Conservation (phyloP, 2,888 invertebrate species). For the Phorcus lineatus region DNA sequence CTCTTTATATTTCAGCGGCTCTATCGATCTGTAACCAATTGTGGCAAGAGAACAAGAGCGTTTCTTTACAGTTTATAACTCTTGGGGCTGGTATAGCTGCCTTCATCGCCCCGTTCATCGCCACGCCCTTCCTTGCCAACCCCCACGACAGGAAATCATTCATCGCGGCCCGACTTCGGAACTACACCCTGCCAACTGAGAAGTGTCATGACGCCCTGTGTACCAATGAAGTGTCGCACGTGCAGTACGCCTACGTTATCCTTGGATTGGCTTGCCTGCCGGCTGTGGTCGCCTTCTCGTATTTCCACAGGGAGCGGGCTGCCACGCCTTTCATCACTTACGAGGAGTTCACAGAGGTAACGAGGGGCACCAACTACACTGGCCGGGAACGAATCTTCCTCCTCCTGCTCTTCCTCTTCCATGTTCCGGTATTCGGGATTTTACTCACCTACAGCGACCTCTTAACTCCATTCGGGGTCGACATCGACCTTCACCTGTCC, state of each 20-base stretch:
- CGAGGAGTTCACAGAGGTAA: not conserved
- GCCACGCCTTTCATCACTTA: not conserved
- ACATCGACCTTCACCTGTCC: conserved; percentile 25
- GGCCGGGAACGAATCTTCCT: not conserved
- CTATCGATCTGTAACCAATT: conserved; percentile 34
- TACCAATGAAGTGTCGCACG: not conserved
- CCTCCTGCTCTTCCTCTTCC: conserved; percentile 32
- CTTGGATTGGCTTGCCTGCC: conserved; percentile 27
- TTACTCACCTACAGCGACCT: conserved; percentile 36
- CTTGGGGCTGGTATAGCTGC: conserved; percentile 33
- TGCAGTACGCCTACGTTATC: conserved; percentile 36
- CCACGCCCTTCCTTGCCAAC: conserved; percentile 32
- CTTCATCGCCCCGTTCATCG: conserved; percentile 39
- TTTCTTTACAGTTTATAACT: conserved; percentile 40
- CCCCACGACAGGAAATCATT: not conserved
- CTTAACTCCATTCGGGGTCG: conserved; percentile 33
- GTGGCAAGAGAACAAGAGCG: conserved; percentile 29
- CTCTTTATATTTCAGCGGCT: conserved; percentile 20
- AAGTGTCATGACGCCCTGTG: not conserved
- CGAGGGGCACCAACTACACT: not conserved
- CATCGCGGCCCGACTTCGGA: not conserved
- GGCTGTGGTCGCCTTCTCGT: conserved; percentile 34
- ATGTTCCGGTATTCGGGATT: conserved; percentile 38
- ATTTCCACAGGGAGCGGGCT: conserved; percentile 26
- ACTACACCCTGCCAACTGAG: not conserved